Conservation (phyloP, 2,888 invertebrate genomes). For the Tetheella fluctuosa region DNA sequence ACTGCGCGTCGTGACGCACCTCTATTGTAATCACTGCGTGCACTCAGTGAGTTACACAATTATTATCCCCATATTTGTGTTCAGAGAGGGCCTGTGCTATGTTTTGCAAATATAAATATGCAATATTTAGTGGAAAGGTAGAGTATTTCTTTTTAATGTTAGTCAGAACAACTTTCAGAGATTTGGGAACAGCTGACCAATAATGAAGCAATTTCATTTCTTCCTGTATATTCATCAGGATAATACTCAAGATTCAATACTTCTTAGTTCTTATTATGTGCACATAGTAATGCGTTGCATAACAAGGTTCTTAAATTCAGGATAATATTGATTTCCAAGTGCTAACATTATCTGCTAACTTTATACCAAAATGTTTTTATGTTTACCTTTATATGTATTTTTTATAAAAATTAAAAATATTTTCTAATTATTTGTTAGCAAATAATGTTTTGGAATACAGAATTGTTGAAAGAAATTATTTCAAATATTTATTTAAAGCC, state of each 20-base stretch:
- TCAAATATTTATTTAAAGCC: not conserved
- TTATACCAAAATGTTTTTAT: not conserved
- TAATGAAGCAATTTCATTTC: not conserved
- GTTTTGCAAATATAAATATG: not conserved
- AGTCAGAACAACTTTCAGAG: not conserved
- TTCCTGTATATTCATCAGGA: too few relatives aligned
- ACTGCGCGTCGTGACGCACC: slow-evolving; percentile 75
- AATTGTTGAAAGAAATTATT: not conserved
- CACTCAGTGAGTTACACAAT: slow-evolving; percentile 83
- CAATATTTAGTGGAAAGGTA: not conserved
- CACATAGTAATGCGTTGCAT: not conserved
- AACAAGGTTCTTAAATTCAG: too few relatives aligned
- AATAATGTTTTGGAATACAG: not conserved
- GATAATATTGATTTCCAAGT: not conserved
- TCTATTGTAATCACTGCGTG: slow-evolving; percentile 82
- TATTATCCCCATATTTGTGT: slow-evolving; percentile 77
- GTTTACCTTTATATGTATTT: too few relatives aligned
- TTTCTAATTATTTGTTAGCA: not conserved
- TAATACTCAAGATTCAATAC: too few relatives aligned
- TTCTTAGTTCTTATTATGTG: not conserved
- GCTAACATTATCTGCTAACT: not conserved
- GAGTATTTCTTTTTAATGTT: not conserved
- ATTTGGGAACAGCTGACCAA: not conserved
- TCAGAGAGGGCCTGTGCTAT: slow-evolving; percentile 55
- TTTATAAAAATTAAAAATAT: too few relatives aligned